Evolutionary conservation across 2,888 invertebrate genomes (phyloP).

Genomic region (Alviniconcha strummeri): DNA sequence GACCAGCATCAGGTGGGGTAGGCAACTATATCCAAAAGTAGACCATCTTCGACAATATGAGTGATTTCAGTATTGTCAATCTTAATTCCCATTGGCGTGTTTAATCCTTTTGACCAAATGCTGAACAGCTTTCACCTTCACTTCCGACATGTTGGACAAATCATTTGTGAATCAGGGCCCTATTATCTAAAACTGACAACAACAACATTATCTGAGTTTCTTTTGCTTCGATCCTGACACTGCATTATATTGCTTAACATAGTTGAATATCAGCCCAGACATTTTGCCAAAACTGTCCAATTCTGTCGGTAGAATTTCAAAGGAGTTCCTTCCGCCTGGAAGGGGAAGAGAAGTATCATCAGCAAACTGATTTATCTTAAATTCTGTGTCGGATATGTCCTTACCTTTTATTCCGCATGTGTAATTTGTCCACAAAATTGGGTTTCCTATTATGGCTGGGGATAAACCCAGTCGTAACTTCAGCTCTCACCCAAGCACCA

Average conservation of each 20-base stretch:
- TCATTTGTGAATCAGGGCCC: neutral
- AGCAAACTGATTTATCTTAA: constrained; percentile 1
- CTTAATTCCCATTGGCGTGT: neutral
- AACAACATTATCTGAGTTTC: neutral
- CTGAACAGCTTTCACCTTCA: neutral
- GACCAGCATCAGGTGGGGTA: neutral
- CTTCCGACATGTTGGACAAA: neutral
- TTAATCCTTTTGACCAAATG: neutral
- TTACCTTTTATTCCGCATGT: neutral
- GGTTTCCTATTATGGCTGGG: no score
- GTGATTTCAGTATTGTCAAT: neutral
- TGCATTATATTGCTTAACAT: neutral
- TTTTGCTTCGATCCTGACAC: neutral
- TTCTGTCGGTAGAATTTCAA: neutral
- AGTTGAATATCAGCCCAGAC: neutral
- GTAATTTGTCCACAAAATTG: no score
- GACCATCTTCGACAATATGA: neutral
- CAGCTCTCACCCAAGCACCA: no score
- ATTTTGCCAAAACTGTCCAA: neutral
- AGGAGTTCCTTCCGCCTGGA: neutral
- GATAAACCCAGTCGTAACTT: no score
- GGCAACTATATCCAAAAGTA: neutral
- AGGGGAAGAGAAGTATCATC: neutral
- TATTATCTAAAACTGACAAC: neutral
- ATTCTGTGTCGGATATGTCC: neutral